Evolutionary conservation across 2,888 invertebrate genomes (phyloP), one percentile per base, ranked within the genome.

Genomic region (Pristionchus mayeri): DNA sequence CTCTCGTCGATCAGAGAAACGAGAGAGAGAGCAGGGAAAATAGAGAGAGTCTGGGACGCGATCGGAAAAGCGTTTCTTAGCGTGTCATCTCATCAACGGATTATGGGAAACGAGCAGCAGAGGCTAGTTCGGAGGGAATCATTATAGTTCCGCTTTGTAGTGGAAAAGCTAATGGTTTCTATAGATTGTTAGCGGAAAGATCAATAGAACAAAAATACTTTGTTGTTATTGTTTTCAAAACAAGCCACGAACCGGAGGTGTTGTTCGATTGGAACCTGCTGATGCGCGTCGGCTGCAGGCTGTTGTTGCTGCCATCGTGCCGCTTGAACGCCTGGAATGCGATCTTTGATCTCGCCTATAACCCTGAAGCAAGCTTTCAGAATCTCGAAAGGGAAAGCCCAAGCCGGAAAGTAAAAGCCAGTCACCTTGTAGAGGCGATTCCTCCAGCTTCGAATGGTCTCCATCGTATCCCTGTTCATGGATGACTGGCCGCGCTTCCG

Each of bases 391-490:
- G 4, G 21, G n/a, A 54, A 54, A 9, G 54, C 54, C 21, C 54
- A n/a, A 54, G 7, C 37, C 34, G 37, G 27, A 34, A 67, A 67
- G 34, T 67, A 67, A 13, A 2, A 67, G n/a, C 21, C 13, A n/a
- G 0, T 6, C 27, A 89, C 89, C 85, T 89, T 90, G 85, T 91
- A 91, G 37, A 91, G 85, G 30, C 88, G 71, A n/a, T 87, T 87
- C 40, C 91, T 67, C 91, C 90, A 91, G 34, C 89, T 87, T 76
- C 90, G 84, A 24, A 91, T 90, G 0, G 88, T 86, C 27, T 88
- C 86, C 52, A 87, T 50, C 16, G 84, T 78, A 52, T 34, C 85
- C 21, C 30, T 44, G 34, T 48, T 71, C 50, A 83, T 24, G 16
- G 24, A 30, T 21, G 71, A 52, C 34, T 83, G 71, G 18, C 83